These are phyloP conservation scores for Montifringilla adamsi DNA, from an alignment of 2,113 vertebrate species.

Conservation along the genomic window DNA sequence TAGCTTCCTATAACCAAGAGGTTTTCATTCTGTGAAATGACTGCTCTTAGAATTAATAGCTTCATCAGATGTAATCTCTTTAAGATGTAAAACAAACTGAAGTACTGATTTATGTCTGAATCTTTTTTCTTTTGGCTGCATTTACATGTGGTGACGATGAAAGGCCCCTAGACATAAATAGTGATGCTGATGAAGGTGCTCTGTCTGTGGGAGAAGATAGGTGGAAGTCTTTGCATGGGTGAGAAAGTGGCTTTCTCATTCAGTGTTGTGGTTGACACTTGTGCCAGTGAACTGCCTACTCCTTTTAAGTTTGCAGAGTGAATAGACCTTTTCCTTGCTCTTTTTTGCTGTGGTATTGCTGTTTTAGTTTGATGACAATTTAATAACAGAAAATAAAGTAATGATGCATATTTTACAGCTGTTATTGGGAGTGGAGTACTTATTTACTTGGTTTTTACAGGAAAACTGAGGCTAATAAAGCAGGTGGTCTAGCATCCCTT, in stretches of 20 bases:
- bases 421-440: neutral
- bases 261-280: neutral
- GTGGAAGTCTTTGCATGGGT: constrained; percentile 27
- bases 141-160: neutral
- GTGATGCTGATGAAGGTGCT: constrained; percentile 33
- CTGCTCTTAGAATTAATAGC: neutral
- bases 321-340: neutral
- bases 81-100: neutral
- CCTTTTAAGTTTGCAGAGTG: neutral
- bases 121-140: neutral
- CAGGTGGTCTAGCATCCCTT: constrained; percentile 52
- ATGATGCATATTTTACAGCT: neutral
- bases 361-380: neutral
- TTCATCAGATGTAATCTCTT: neutral
- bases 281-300: neutral
- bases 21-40: neutral
- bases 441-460: constrained; percentile 57
- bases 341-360: neutral
- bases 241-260: constrained; percentile 36
- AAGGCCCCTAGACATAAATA: constrained; percentile 56
- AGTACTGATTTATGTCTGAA: neutral
- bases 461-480: constrained; percentile 71
- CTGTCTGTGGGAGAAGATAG: constrained; percentile 14
- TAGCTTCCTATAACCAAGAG: neutral
- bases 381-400: neutral